These are phyloP conservation scores for Aporophyla nigra DNA, from an alignment of 2,888 invertebrate species.

Conservation along the genomic window DNA sequence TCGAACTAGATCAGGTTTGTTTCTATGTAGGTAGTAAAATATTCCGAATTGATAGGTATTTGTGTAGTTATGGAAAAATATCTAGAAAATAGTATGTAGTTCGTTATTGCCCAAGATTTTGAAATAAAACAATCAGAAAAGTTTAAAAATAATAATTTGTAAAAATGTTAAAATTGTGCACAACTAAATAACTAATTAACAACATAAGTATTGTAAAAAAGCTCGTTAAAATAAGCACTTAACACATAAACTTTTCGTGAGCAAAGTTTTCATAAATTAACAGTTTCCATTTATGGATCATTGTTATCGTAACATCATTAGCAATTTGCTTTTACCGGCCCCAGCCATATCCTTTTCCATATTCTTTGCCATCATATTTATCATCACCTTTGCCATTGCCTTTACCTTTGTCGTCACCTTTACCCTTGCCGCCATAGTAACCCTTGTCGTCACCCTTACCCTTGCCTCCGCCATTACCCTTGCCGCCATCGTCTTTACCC, in stretches of 20 bases:
- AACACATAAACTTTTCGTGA: neutral
- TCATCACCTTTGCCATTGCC: conserved; percentile 6
- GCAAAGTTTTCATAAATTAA: conserved; percentile 10
- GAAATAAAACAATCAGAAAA: conserved; percentile 32
- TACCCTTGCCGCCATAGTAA: conserved; percentile 3
- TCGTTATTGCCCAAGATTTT: neutral
- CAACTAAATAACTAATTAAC: neutral
- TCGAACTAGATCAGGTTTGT: conserved; percentile 42
- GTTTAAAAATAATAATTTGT: neutral
- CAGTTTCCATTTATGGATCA: conserved; percentile 9
- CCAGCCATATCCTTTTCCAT: conserved; percentile 52
- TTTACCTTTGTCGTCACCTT: neutral
- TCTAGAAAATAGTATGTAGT: neutral
- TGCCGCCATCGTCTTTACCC: conserved; percentile 10
- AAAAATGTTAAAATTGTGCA: neutral
- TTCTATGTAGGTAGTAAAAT: neutral
- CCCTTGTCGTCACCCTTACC: conserved; percentile 19
- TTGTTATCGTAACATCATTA: neutral
- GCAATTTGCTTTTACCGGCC: conserved; percentile 25
- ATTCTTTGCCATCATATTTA: conserved; percentile 34
- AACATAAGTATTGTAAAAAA: neutral
- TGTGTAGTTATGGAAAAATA: conserved; percentile 9
- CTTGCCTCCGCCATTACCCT: neutral
- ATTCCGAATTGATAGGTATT: neutral
- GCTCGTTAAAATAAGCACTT: neutral